phyloP scores from a whole-genome alignment of 2,113 vertebrate species.

The Phylloscopus trochilus region DNA sequence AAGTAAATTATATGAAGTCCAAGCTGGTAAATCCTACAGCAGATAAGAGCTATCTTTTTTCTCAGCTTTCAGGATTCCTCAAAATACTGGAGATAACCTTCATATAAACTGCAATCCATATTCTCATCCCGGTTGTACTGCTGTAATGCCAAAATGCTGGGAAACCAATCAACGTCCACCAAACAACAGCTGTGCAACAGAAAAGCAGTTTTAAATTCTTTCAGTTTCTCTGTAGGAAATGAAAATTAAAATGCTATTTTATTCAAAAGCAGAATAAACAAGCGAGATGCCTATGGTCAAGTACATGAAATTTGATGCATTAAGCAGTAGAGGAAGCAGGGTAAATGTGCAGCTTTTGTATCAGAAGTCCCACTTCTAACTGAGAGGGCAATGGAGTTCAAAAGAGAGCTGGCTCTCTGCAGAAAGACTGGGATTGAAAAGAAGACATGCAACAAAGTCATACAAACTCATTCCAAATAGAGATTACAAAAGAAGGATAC shows the following conservation, averaged over 20 bases:
- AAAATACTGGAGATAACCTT: background rate
- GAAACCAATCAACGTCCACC: background rate
- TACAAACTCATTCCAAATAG: background rate
- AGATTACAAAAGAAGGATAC: background rate
- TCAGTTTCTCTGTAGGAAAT: background rate
- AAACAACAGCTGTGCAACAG: background rate
- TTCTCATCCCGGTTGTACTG: background rate
- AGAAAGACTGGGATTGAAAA: background rate
- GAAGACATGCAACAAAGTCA: background rate
- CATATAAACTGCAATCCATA: background rate
- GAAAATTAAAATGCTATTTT: background rate
- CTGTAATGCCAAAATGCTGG: background rate
- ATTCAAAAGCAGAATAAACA: background rate
- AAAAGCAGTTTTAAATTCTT: background rate
- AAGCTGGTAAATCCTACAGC: background rate
- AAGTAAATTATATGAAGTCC: background rate
- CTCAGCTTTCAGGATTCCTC: background rate
- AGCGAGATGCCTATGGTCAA: background rate
- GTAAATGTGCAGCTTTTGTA: background rate
- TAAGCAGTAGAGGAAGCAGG: background rate
- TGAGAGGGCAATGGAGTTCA: background rate
- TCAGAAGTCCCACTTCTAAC: background rate
- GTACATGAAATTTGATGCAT: background rate
- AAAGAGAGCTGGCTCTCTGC: background rate
- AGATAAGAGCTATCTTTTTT: background rate